These are phyloP conservation scores for Tinamus major DNA, from an alignment of 2,797 vertebrate species.

Conservation along the genomic window DNA sequence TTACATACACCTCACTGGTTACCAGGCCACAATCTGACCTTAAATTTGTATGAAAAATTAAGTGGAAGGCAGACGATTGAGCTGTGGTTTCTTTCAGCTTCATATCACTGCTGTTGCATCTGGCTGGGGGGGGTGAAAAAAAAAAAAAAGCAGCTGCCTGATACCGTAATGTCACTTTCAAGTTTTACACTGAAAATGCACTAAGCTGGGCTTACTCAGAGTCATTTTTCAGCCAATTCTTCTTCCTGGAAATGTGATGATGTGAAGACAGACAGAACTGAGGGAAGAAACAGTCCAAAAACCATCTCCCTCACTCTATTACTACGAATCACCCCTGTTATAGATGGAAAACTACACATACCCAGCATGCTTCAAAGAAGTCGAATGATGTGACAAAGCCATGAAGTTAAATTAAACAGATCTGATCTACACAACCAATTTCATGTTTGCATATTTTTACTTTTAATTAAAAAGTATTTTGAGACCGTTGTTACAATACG, in stretches of 20 bases:
- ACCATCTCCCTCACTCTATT: constrained; percentile 76
- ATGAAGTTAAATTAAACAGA: constrained; percentile 74
- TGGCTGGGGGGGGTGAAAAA: constrained; percentile 2
- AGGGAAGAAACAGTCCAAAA: constrained; percentile 75
- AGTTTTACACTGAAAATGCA: constrained; percentile 72
- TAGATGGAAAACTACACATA: constrained; percentile 59
- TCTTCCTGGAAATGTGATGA: constrained; percentile 82
- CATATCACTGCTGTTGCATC: constrained; percentile 74
- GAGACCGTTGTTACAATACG: constrained; percentile 1
- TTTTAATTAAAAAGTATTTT: constrained; percentile 61
- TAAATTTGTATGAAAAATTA: constrained; percentile 86
- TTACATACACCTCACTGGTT: constrained; percentile 63
- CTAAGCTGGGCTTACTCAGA: constrained; percentile 74
- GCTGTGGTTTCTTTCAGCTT: constrained; percentile 83
- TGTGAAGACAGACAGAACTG: constrained; percentile 79
- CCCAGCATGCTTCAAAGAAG: constrained; percentile 74
- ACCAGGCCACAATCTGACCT: constrained; percentile 75
- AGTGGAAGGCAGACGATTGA: constrained; percentile 79
- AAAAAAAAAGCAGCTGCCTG: constrained; percentile 59
- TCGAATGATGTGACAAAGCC: constrained; percentile 72
- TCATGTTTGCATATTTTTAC: constrained; percentile 34
- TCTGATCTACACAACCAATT: constrained; percentile 43
- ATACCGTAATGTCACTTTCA: constrained; percentile 79
- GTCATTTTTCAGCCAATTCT: constrained; percentile 77
- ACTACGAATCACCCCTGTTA: constrained; percentile 66